Evolutionary conservation across 2,113 vertebrate genomes (phyloP), one percentile per base, ranked within the genome.

Genomic region (Platichthys stellatus): DNA sequence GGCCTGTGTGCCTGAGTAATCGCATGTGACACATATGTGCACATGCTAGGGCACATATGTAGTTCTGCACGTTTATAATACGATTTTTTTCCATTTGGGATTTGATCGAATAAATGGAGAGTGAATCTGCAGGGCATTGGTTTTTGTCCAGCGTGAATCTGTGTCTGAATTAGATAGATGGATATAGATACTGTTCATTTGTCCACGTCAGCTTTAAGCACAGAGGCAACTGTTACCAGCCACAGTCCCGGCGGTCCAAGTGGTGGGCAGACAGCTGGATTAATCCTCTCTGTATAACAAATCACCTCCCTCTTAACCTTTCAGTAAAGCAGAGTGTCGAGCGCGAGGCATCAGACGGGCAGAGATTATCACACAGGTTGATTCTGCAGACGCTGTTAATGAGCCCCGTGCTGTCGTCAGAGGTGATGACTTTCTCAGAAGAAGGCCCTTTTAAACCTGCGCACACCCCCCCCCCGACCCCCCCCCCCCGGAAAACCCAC

Each of bases 251-350:
- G 17, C 49, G 49, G 78, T 23, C 67, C 72, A 65, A 84, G 72
- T 58, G 60, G 28, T 47, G 53, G 67, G 71, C 35, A 26, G 81
- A 86, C 74, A 81, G 69, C 64, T 62, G 58, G 65, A 85, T 84
- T 80, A 76, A 81, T 90, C 76, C 69, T 81, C 54, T 78, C 63
- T 60, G 83, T 76, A 72, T 80, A 82, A 90, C 67, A 78, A 76
- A 80, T 72, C 76, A 66, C 68, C 64, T 61, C 21, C 72, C 72
- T 83, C 61, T 85, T 88, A 85, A 88, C 80, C 84, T 86, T 86
- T 77, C 53, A 57, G 56, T 80, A 63, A 66, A 73, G 62, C 26
- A 23, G 7, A 45, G 56, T 53, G 69, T 57, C 24, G 53, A 35
- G 40, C 26, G 31, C 17, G 40, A 61, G 43, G 54, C 63, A 76